Evolutionary conservation across 2,797 vertebrate genomes (phyloP).

Genomic region (Erethizon dorsatum): DNA sequence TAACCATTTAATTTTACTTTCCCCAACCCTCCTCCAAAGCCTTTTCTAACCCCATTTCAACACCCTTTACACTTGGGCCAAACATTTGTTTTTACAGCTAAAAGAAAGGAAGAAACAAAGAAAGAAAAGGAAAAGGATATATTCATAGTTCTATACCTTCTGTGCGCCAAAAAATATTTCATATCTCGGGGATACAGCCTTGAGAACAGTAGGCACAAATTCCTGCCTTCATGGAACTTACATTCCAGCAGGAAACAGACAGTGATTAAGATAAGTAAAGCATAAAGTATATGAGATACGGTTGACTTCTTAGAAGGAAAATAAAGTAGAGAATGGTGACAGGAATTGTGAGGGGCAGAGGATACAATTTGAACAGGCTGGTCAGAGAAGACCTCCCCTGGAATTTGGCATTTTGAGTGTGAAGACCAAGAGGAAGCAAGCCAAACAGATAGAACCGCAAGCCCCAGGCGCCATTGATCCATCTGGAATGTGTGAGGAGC

Average conservation of each 20-base stretch:
- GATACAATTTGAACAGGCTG: background rate
- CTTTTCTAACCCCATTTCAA: background rate
- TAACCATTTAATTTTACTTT: constrained; percentile 47
- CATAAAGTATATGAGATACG: background rate
- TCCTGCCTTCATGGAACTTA: background rate
- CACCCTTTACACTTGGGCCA: background rate
- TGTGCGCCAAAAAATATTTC: background rate
- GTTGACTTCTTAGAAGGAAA: constrained; percentile 15
- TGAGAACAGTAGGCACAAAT: background rate
- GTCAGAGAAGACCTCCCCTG: background rate
- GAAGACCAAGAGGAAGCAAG: background rate
- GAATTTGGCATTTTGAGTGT: background rate
- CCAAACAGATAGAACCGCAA: background rate
- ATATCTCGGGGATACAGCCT: background rate
- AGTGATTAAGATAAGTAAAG: background rate
- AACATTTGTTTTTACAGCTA: background rate
- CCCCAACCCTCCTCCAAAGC: constrained; percentile 3
- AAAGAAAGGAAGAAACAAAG: background rate
- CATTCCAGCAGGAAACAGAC: background rate
- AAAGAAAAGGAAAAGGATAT: background rate
- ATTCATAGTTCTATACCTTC: background rate
- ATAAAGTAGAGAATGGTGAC: background rate
- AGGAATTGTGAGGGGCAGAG: background rate
- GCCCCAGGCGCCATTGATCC: background rate
- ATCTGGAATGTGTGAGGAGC: background rate